Evolutionary conservation across 1,140 invertebrate genomes (phyloP), one percentile per base, ranked within the genome.

Genomic region (Colletes gigas): DNA sequence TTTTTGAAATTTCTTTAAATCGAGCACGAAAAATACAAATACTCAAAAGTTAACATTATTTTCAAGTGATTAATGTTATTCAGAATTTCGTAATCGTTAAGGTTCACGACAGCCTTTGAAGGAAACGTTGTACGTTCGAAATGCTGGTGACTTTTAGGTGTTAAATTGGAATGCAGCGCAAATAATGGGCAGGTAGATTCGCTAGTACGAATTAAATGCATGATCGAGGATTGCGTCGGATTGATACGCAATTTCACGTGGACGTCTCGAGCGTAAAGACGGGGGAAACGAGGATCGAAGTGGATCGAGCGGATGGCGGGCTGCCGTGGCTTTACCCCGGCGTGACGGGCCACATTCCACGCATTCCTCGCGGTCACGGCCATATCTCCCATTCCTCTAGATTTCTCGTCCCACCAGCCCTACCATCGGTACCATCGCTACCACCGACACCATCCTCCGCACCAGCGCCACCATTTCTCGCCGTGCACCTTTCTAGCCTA

Each of bases 301-400:
- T 87, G 88, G 87, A 90, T 87, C 89, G 90, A 90, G 90, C 88
- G 89, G 86, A 88, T 84, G 86, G 77, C 69, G 72, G 87, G 83
- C 74, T 81, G 86, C 72, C 76, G 75, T 62, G 84, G 86, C 84
- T 86, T 87, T 84, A 83, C 87, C 82, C 85, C 85, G 86, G 87
- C 89, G 88, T 93, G 92, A 93, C 91, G 91, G 90, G 89, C 92
- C 90, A 90, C 92, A 93, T 93, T 93, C 92, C 91, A 80, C 15
- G 81, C 89, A 92, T 93, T 89, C 92, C 92, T 80, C 84, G 89
- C 92, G 92, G 91, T 93, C 92, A 93, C 87, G 92, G 92, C 89
- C 91, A 90, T 93, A 93, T 93, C 91, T 93, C 87, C 89, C 91
- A 89, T 92, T 93, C 90, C 91, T 92, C 84, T 88, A 88, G 88